These are phyloP conservation scores for Ctenochaetus hawaiiensis DNA, from an alignment of 2,797 vertebrate genomes.

Conservation along the genomic window DNA sequence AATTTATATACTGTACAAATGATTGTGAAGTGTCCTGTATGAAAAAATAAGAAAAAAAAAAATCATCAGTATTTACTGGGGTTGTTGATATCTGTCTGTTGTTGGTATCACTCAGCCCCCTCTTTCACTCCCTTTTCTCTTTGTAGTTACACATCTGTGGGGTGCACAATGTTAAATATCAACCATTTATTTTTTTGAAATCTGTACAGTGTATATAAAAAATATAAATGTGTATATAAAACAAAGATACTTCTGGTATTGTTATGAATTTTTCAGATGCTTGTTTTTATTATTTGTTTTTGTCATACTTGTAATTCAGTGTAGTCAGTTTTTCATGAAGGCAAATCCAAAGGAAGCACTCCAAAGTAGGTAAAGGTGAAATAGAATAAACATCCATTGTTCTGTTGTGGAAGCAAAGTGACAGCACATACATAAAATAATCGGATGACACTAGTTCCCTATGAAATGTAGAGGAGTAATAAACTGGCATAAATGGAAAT, in stretches of 20 bases:
- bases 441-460: not conserved
- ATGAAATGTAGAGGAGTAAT: not conserved
- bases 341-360: not conserved
- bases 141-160: slow-evolving; percentile 80
- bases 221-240: slow-evolving; percentile 88
- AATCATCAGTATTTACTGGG: slow-evolving; percentile 69
- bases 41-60: slow-evolving; percentile 48
- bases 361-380: not conserved
- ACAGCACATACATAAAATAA: not conserved
- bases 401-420: not conserved
- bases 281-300: slow-evolving; percentile 19
- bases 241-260: slow-evolving; percentile 73
- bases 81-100: slow-evolving; percentile 78
- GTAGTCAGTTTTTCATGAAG: not conserved
- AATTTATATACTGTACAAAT: slow-evolving; percentile 75
- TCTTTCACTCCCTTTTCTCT: slow-evolving; percentile 71
- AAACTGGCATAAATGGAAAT: not conserved
- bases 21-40: slow-evolving; percentile 74
- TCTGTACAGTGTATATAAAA: slow-evolving; percentile 88
- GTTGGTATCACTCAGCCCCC: slow-evolving; percentile 69
- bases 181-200: slow-evolving; percentile 85
- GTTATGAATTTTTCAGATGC: slow-evolving; percentile 58
- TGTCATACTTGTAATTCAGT: not conserved
- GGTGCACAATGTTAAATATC: slow-evolving; percentile 86
- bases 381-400: too few relatives aligned